These are phyloP conservation scores for Tetraneura akinire DNA, from an alignment of 1,140 invertebrate species.

Conservation along the genomic window DNA sequence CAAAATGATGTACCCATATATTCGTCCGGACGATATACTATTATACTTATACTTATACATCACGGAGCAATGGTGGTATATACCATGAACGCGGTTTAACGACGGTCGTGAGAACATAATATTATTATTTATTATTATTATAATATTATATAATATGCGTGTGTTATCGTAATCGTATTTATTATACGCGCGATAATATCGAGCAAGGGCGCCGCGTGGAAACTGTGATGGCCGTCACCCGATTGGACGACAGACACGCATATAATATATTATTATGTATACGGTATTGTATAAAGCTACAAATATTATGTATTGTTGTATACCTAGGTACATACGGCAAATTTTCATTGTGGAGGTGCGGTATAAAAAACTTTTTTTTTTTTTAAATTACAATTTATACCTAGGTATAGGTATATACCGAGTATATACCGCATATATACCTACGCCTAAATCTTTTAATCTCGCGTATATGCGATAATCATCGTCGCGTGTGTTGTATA, in stretches of 20 bases:
- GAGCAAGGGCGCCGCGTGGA: constrained; percentile 6
- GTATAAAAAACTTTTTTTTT: too few species aligned
- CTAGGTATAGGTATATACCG: too few species aligned
- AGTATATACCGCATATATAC: too few species aligned
- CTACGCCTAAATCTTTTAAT: too few species aligned
- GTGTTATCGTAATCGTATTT: too few species aligned
- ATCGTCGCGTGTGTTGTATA: too few species aligned
- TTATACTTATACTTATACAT: neutral
- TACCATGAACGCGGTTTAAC: neutral
- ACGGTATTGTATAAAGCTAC: too few species aligned
- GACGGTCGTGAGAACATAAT: too few species aligned
- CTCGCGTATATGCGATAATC: too few species aligned
- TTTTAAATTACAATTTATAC: too few species aligned
- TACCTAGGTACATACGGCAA: neutral
- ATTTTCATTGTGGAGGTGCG: constrained; percentile 1
- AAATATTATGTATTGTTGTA: neutral
- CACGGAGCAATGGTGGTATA: neutral
- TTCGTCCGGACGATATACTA: too few species aligned
- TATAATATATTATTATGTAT: too few species aligned
- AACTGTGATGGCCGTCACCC: neutral
- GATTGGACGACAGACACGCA: constrained; percentile 6
- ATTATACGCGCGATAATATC: constrained; percentile 21
- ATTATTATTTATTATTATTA: neutral
- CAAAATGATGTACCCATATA: constrained; percentile 8
- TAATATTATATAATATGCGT: neutral